These are phyloP conservation scores for Epistrophe grossulariae DNA, from an alignment of 2,888 invertebrate species.

Conservation along the genomic window DNA sequence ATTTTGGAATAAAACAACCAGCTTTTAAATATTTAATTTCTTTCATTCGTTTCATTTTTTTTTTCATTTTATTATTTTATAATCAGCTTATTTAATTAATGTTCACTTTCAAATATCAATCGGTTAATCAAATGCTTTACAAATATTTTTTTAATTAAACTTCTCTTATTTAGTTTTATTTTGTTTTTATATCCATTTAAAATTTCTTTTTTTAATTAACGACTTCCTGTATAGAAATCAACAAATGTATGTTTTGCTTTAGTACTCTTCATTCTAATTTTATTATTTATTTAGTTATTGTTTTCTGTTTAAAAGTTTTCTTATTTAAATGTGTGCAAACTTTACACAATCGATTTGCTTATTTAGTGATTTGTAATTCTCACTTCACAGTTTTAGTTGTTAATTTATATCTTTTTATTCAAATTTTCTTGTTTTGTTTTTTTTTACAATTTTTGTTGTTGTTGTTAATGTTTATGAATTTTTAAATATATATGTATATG, in stretches of 20 bases:
- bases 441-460: slow-evolving; percentile 29
- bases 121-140: slow-evolving; percentile 59
- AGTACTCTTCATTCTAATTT: neutral
- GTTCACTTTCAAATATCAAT: slow-evolving; percentile 54
- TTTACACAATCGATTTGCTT: slow-evolving; percentile 49
- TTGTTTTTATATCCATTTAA: slow-evolving; percentile 31
- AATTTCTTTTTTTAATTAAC: slow-evolving; percentile 33
- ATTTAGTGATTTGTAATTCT: slow-evolving; percentile 26
- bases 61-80: slow-evolving; percentile 52
- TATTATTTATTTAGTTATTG: slow-evolving; percentile 15
- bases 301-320: neutral
- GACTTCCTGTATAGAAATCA: slow-evolving; percentile 62
- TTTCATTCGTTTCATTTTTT: slow-evolving; percentile 66
- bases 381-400: slow-evolving; percentile 58
- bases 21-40: slow-evolving; percentile 58
- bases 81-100: slow-evolving; percentile 42
- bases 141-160: slow-evolving; percentile 35
- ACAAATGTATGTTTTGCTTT: slow-evolving; percentile 45
- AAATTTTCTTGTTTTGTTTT: slow-evolving; percentile 31
- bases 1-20: slow-evolving; percentile 47
- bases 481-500: slow-evolving; percentile 70
- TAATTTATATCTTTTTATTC: slow-evolving; percentile 16
- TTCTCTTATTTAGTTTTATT: slow-evolving; percentile 23
- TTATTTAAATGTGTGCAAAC: slow-evolving; percentile 51
- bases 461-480: slow-evolving; percentile 50